phyloP scores from a whole-genome alignment of 2,113 vertebrate genomes.

The Trematocara stigmaticum region DNA sequence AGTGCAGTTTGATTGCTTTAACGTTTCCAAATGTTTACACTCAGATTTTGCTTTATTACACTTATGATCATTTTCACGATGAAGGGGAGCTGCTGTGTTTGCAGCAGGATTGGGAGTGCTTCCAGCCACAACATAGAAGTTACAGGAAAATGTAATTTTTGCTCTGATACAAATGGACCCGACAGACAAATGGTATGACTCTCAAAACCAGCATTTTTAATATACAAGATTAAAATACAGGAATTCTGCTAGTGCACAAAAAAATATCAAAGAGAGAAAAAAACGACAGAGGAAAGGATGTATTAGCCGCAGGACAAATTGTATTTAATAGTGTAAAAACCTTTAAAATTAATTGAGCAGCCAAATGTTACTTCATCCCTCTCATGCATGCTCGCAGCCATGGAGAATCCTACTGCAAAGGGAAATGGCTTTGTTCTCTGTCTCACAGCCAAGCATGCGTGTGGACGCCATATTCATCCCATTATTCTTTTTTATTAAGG shows the following conservation, averaged over 20 bases:
- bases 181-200: background rate
- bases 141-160: background rate
- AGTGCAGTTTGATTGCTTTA: background rate
- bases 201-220: conserved; percentile 5
- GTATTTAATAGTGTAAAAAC: conserved; percentile 62
- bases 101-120: background rate
- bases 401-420: conserved; percentile 7
- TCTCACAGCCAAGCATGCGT: background rate
- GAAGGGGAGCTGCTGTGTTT: background rate
- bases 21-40: background rate
- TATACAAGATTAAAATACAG: conserved; percentile 19
- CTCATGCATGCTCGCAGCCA: conserved; percentile 21
- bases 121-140: background rate
- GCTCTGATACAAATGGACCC: background rate
- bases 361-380: conserved; percentile 47
- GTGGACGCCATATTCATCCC: conserved; percentile 7
- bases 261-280: conserved; percentile 45
- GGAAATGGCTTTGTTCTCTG: conserved; percentile 32
- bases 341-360: conserved; percentile 64
- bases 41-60: background rate
- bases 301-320: conserved; percentile 52
- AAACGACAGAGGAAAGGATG: background rate
- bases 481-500: conserved; percentile 32
- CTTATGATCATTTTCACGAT: background rate
- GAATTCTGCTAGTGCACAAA: conserved; percentile 26